Base-by-base conservation (phyloP, 2,888 invertebrate species). In the Strigamia transsilvanica region DNA sequence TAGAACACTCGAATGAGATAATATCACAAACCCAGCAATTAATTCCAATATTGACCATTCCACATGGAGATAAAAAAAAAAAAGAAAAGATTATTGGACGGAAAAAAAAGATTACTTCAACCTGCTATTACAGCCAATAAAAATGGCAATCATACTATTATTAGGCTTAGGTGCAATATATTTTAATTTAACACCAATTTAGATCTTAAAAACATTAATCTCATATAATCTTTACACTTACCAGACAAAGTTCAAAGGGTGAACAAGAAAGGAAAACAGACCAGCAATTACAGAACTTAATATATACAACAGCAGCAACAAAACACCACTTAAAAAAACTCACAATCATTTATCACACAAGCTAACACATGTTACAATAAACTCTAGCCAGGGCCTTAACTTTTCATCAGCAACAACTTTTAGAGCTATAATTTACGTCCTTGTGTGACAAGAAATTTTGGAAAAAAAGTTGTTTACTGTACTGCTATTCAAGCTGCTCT, bases 321-420 rank as follows among this genome's bases (percentile, higher is more conserved):
- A 66, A 66, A 66, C 66, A 66, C 66, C 66, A 66, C 27, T 66
- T 27, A 66, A 66, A 66, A 51, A 66, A 66, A 66, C 23, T 66
- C 66, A 12, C 66, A 21, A 66, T 66, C 66, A 66, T 66, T 66
- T 66, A 66, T 66, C 66, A 66, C 66, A 66, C 66, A 32, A 27
- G 66, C 66, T 66, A 66, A 66, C 66, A 27, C 66, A 66, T 66
- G 66, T 27, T 66, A 66, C 66, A 66, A 66, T 66, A 66, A 66
- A 66, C 66, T 66, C 66, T 66, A 23, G 27, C 66, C 66, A 66
- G 66, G 21, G 66, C 66, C 66, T 66, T 66, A 66, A 66, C 66
- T 66, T 66, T 66, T 66, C 66, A 66, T 66, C 66, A 66, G 66
- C 23, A 66, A 27, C 66, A 66, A 66, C 23, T 66, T 66, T 66